Conservation (phyloP, 2,113 vertebrate species). For the Sinocyclocheilus anophthalmus region DNA sequence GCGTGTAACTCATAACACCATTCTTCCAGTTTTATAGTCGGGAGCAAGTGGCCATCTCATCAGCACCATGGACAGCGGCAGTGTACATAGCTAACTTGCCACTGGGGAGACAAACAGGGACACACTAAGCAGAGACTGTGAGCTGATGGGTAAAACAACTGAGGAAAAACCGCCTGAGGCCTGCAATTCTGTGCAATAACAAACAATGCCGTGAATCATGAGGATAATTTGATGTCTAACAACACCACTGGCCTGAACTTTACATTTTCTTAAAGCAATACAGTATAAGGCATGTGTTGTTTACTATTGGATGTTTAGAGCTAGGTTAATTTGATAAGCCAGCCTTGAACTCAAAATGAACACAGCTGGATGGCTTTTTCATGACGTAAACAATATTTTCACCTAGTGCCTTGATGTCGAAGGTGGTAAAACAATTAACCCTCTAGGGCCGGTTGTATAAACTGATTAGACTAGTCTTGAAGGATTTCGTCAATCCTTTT, state of each 20-base stretch:
- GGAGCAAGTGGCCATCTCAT: background rate
- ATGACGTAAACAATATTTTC: background rate
- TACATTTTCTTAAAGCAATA: background rate
- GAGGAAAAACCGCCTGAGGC: background rate
- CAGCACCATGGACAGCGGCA: constrained; percentile 48
- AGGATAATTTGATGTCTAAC: background rate
- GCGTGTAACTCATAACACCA: background rate
- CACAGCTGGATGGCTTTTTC: background rate
- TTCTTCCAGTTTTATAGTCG: background rate
- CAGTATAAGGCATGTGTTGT: background rate
- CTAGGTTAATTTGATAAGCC: constrained; percentile 12
- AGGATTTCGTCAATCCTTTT: too few species aligned
- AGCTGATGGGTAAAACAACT: background rate
- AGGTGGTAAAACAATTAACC: background rate
- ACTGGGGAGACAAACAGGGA: constrained; percentile 26
- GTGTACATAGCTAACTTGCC: background rate
- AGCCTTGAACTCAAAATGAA: background rate
- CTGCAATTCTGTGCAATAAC: background rate
- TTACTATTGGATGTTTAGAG: background rate
- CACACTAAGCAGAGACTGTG: constrained; percentile 14
- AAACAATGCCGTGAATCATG: background rate
- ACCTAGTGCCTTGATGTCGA: background rate
- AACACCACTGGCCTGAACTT: background rate
- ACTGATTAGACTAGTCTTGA: too few species aligned
- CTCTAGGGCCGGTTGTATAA: too few species aligned